Evolutionary conservation across 1,140 invertebrate genomes (phyloP).

Genomic region (Drosophila teissieri): DNA sequence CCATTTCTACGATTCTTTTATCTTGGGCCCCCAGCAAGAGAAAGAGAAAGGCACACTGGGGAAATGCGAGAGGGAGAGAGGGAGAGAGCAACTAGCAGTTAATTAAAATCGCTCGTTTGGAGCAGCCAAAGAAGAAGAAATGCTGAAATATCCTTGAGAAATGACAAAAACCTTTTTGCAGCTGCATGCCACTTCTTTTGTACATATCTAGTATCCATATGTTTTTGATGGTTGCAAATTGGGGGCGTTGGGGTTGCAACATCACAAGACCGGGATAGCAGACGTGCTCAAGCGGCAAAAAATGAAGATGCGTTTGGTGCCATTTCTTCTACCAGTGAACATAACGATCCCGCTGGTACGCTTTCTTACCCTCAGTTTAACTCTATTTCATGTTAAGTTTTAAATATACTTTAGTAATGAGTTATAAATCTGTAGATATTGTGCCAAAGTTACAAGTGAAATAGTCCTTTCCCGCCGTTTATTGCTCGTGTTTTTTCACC

Average conservation of each 20-base stretch:
- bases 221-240: conserved; percentile 21
- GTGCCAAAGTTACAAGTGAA: too few relatives aligned
- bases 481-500: neutral
- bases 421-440: too few relatives aligned
- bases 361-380: too few relatives aligned
- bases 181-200: neutral
- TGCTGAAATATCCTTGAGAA: conserved; percentile 34
- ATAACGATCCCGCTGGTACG: neutral
- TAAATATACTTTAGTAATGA: too few relatives aligned
- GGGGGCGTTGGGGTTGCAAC: neutral
- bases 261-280: neutral
- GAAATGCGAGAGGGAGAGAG: neutral
- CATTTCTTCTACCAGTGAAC: neutral
- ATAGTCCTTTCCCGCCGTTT: too few relatives aligned
- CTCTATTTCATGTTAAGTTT: too few relatives aligned
- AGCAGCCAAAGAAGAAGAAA: conserved; percentile 19
- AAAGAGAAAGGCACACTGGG: neutral
- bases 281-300: conserved; percentile 10
- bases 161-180: conserved; percentile 39
- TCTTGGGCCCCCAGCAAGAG: conserved; percentile 9
- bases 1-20: conserved; percentile 29
- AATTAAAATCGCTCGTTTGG: conserved; percentile 71
- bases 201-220: conserved; percentile 11
- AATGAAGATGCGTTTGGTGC: neutral
- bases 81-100: conserved; percentile 65